Evolutionary conservation across 2,113 vertebrate species (phyloP).

Genomic region (Petrocephalus zakoni): DNA sequence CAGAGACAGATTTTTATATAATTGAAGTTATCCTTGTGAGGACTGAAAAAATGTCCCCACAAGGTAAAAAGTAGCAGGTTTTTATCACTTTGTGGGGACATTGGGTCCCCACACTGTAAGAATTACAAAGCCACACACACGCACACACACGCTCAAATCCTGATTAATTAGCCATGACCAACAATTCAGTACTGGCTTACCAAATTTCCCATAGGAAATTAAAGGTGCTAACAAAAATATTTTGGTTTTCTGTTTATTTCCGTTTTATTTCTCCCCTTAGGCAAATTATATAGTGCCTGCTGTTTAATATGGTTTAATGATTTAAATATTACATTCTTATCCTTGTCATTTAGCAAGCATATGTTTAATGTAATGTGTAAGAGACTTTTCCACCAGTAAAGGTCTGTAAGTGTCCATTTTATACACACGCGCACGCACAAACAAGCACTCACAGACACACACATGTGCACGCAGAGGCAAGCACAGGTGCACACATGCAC

Average conservation of each 20-base stretch:
- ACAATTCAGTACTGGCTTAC: not conserved
- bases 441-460: too few relatives aligned
- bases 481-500: too few relatives aligned
- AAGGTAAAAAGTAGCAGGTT: too few relatives aligned
- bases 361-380: not conserved
- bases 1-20: too few relatives aligned
- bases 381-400: not conserved
- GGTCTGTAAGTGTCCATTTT: not conserved
- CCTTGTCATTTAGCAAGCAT: not conserved
- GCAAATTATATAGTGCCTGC: not conserved
- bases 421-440: not conserved
- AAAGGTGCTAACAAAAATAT: not conserved
- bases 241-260: not conserved
- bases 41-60: too few relatives aligned
- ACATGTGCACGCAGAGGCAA: too few relatives aligned
- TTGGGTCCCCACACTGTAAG: too few relatives aligned
- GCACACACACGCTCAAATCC: not conserved
- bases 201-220: not conserved
- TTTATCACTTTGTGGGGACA: too few relatives aligned
- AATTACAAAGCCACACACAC: too few relatives aligned
- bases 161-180: not conserved
- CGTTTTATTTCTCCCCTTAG: not conserved
- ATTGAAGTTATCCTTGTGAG: too few relatives aligned
- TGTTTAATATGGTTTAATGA: not conserved
- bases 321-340: not conserved